These are phyloP conservation scores for Stenotaenia linearis DNA, from an alignment of 2,888 invertebrate species.

Conservation along the genomic window DNA sequence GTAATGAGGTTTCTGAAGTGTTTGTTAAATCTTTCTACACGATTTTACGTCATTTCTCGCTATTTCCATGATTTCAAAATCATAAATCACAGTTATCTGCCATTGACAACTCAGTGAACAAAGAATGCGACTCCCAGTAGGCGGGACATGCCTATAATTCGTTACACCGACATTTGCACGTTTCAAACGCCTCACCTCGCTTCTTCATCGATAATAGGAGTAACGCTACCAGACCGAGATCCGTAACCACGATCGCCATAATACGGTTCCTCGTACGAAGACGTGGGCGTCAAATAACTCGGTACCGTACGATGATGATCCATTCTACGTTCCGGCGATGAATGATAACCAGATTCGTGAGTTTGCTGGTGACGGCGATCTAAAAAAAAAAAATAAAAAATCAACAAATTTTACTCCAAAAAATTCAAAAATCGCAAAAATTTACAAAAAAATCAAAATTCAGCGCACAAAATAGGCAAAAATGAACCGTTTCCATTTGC, in stretches of 20 bases:
- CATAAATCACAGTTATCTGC: too few relatives aligned
- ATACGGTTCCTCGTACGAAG: conserved; percentile 75
- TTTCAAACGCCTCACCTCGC: conserved; percentile 47
- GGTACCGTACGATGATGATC: conserved; percentile 41
- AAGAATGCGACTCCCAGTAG: too few relatives aligned
- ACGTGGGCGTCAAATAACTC: conserved; percentile 56
- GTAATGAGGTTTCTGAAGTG: too few relatives aligned
- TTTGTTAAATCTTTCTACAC: too few relatives aligned
- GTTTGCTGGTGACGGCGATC: conserved; percentile 39
- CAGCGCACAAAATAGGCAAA: background rate
- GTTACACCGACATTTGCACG: too few relatives aligned
- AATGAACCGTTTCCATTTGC: background rate
- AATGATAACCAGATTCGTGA: conserved; percentile 37
- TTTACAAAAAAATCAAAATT: background rate
- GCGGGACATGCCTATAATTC: too few relatives aligned
- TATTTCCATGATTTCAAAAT: too few relatives aligned
- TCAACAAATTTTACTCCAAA: background rate
- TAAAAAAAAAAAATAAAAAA: conserved; percentile 1
- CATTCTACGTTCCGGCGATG: conserved; percentile 40
- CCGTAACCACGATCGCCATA: conserved; percentile 59
- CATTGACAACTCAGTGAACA: too few relatives aligned
- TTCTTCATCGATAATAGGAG: conserved; percentile 89
- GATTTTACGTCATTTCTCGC: too few relatives aligned
- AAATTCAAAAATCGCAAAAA: background rate
- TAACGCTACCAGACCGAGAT: conserved; percentile 63